A percentile compares a stretch with the other conserved stretches of the same genome.
These are phyloP conservation scores for Leptopilina clavipes DNA, from an alignment of 1,140 invertebrate species.

Conservation along the genomic window DNA sequence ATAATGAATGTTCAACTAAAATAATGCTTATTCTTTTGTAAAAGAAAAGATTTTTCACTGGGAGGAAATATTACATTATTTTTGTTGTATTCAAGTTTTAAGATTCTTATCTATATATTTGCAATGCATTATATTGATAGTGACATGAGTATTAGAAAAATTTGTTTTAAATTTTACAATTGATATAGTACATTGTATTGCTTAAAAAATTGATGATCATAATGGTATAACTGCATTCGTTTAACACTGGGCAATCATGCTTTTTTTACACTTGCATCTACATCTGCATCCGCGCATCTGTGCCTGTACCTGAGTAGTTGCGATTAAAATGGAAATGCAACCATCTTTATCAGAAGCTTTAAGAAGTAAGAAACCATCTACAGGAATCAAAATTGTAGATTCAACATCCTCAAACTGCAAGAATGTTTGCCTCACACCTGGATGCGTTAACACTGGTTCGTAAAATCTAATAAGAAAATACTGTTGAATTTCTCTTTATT, in stretches of 20 bases:
- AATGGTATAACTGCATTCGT: neutral
- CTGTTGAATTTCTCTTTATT: neutral
- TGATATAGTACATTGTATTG: neutral
- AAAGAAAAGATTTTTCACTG: too few relatives aligned
- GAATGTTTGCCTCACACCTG: conserved; percentile 78
- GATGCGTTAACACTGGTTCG: conserved; percentile 81
- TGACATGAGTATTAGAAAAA: neutral
- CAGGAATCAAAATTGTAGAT: conserved; percentile 43
- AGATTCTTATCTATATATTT: too few relatives aligned
- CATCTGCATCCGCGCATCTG: conserved; percentile 45
- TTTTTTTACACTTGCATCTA: conserved; percentile 50
- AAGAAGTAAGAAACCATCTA: conserved; percentile 45
- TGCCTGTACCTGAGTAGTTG: conserved; percentile 45
- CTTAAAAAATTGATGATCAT: neutral
- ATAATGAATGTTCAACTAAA: conserved; percentile 25
- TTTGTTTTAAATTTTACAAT: neutral
- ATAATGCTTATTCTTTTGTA: too few relatives aligned
- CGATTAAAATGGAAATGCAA: conserved; percentile 66
- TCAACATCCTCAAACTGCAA: conserved; percentile 45
- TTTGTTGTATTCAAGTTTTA: too few relatives aligned
- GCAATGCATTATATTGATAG: too few relatives aligned
- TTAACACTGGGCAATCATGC: conserved; percentile 41
- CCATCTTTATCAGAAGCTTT: conserved; percentile 71
- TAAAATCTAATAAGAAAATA: too few relatives aligned
- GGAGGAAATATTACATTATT: too few relatives aligned